Conservation (phyloP, 2,113 vertebrate species). For the Psephotus haematonotus region DNA sequence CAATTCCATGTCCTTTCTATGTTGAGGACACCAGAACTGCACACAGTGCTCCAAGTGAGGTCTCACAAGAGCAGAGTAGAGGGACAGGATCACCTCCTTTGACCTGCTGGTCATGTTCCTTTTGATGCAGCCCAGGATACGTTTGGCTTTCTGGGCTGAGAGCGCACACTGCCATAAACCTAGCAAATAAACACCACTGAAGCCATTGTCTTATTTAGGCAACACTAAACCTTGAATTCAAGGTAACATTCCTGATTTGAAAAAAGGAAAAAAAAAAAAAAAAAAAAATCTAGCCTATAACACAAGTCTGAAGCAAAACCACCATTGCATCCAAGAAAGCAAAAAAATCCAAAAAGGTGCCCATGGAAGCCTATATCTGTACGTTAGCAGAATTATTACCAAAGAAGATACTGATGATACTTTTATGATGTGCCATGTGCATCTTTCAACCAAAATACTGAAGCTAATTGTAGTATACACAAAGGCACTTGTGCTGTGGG, state of each 20-base stretch:
- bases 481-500: not conserved
- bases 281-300: not conserved
- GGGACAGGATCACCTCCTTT: too few relatives aligned
- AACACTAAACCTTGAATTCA: not conserved
- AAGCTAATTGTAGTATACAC: not conserved
- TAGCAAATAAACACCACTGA: not conserved
- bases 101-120: too few relatives aligned
- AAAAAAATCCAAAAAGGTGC: not conserved
- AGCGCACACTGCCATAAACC: fast-evolving
- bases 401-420: not conserved
- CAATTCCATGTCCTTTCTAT: too few relatives aligned
- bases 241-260: not conserved
- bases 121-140: too few relatives aligned
- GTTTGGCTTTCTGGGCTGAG: too few relatives aligned
- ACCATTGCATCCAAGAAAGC: not conserved
- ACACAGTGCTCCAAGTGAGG: too few relatives aligned
- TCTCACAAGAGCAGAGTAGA: too few relatives aligned
- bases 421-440: not conserved
- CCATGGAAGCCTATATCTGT: fast-evolving
- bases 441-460: not conserved
- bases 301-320: not conserved
- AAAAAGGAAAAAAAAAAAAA: not conserved
- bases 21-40: too few relatives aligned
- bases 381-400: not conserved
- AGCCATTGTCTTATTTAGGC: not conserved